These are phyloP conservation scores for Tachysurus vachellii DNA, from an alignment of 2,113 vertebrate genomes.

Conservation along the genomic window DNA sequence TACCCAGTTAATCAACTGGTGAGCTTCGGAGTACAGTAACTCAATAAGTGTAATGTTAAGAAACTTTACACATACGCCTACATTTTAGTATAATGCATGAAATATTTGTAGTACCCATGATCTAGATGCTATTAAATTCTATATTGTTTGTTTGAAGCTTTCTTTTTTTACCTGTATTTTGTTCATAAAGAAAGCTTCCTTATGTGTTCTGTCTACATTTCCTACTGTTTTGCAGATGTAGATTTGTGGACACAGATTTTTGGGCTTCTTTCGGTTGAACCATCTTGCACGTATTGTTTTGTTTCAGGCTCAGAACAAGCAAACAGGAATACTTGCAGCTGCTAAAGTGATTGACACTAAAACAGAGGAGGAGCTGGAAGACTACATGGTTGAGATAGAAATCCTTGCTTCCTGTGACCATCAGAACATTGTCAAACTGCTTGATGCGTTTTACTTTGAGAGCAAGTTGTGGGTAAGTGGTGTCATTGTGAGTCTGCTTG, in stretches of 20 bases:
- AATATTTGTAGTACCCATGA: neutral
- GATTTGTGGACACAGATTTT: neutral
- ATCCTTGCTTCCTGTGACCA: conserved; percentile 97
- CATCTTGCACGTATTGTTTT: conserved; percentile 20
- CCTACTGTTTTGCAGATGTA: neutral
- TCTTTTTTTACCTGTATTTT: neutral
- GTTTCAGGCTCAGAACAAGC: conserved; percentile 91
- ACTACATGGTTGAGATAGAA: conserved; percentile 99
- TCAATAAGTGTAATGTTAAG: neutral
- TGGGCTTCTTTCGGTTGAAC: neutral
- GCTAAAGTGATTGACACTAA: conserved; percentile 99
- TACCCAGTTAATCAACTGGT: neutral
- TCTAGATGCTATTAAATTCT: neutral
- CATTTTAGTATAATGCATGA: neutral
- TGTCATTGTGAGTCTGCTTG: neutral
- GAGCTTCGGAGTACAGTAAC: neutral
- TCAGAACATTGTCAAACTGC: conserved; percentile 92
- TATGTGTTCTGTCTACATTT: neutral
- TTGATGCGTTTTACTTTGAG: conserved; percentile 97
- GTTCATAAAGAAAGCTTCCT: neutral
- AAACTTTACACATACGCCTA: neutral
- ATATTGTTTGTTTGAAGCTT: neutral
- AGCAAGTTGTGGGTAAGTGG: conserved; percentile 93
- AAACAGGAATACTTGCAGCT: conserved; percentile 90
- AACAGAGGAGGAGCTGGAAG: conserved; percentile 96